phyloP scores from a whole-genome alignment of 2,113 vertebrate genomes.

The Ictalurus punctatus region DNA sequence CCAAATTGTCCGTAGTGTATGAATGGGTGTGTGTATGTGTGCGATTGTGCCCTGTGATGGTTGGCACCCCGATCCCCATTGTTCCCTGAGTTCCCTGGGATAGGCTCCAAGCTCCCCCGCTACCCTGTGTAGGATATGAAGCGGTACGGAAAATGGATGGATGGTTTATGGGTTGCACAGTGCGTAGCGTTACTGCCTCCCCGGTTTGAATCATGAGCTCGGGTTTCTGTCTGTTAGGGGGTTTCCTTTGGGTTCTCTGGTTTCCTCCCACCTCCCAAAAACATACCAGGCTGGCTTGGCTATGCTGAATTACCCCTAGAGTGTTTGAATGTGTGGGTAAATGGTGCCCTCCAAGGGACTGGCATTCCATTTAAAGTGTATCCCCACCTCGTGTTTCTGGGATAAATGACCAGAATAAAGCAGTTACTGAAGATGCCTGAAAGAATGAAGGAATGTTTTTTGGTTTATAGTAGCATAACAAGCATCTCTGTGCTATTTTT shows the following conservation, averaged over 20 bases:
- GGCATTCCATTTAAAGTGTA: not conserved
- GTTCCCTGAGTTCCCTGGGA: too few relatives aligned
- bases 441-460: not conserved
- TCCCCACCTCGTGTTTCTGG: not conserved
- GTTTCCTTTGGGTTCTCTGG: not conserved
- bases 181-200: not conserved
- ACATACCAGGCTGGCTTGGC: not conserved
- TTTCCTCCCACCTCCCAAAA: not conserved
- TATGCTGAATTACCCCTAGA: not conserved
- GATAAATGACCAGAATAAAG: not conserved
- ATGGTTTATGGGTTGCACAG: not conserved
- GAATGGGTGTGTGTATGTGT: too few relatives aligned
- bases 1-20: too few relatives aligned
- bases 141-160: too few relatives aligned
- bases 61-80: too few relatives aligned
- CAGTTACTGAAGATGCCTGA: not conserved
- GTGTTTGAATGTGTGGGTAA: not conserved
- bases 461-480: not conserved
- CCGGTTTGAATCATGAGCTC: not conserved
- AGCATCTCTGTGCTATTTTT: not conserved
- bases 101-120: too few relatives aligned
- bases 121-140: too few relatives aligned
- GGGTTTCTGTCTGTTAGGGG: not conserved
- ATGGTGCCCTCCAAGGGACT: not conserved
- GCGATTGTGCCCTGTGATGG: too few relatives aligned